phyloP scores from a whole-genome alignment of 35 echinoderm and acorn worm genomes.

The Stichopus chloronotus region DNA sequence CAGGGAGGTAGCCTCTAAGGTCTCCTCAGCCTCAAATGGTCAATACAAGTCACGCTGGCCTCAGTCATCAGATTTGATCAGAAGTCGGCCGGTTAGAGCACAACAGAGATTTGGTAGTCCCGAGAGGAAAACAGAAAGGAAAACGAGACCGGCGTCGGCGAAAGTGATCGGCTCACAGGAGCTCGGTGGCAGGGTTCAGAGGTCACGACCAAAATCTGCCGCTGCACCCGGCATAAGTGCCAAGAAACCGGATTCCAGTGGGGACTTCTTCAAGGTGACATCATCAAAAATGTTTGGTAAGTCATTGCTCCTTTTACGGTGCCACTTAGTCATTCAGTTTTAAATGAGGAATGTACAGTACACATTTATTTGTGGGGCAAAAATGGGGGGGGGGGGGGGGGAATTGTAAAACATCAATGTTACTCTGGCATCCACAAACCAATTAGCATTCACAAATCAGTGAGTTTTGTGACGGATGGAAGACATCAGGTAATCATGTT shows the following conservation, averaged over 20 bases:
- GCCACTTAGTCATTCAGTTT: too few relatives aligned
- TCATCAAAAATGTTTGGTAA: conserved; percentile 70
- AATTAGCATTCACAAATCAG: too few relatives aligned
- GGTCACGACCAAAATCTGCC: conserved; percentile 54
- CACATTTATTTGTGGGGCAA: too few relatives aligned
- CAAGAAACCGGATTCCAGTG: conserved; percentile 33
- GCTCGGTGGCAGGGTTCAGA: conserved; percentile 54
- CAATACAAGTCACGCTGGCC: conserved; percentile 50
- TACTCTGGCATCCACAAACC: too few relatives aligned
- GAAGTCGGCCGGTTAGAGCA: not conserved
- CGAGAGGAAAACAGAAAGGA: not conserved
- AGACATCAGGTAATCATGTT: too few relatives aligned
- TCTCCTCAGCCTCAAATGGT: not conserved
- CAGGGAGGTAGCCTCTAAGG: not conserved
- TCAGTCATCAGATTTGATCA: conserved; percentile 26
- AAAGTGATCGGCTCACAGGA: conserved; percentile 11
- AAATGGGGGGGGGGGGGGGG: too few relatives aligned
- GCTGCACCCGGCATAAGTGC: conserved; percentile 11
- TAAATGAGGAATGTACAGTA: too few relatives aligned
- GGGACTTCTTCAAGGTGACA: conserved; percentile 68
- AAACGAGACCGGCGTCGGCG: conserved; percentile 49
- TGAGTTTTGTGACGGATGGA: too few relatives aligned
- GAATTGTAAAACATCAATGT: too few relatives aligned
- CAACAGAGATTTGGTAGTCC: conserved; percentile 9
- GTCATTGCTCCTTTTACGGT: not conserved